Evolutionary conservation across 2,113 vertebrate species (phyloP).

Genomic region (Nannobrachium achirus): DNA sequence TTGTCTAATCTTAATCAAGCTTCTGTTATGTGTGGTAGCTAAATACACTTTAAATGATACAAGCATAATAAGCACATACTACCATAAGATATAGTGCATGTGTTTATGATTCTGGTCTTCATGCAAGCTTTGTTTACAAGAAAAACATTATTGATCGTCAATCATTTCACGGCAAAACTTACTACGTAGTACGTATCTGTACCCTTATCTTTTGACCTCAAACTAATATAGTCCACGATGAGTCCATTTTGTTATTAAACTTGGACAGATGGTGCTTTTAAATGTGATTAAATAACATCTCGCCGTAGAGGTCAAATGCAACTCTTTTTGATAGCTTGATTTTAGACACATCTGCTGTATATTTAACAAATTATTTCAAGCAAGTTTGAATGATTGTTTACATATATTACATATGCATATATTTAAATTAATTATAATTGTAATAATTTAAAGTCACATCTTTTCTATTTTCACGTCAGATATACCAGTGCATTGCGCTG

Average conservation of each 20-base stretch:
- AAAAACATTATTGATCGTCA: slow-evolving; percentile 14
- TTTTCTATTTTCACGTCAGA: slow-evolving; percentile 25
- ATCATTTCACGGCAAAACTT: neutral
- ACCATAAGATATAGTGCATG: neutral
- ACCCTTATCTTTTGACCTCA: neutral
- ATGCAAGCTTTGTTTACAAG: slow-evolving; percentile 8
- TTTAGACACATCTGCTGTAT: slow-evolving; percentile 12
- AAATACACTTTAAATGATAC: neutral
- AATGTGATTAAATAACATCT: neutral
- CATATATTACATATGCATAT: slow-evolving; percentile 32
- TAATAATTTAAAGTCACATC: slow-evolving; percentile 27
- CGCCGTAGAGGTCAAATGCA: neutral
- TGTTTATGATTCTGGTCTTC: neutral
- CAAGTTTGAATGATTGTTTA: slow-evolving; percentile 54
- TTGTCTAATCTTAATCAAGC: neutral
- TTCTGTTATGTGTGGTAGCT: neutral
- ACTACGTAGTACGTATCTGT: neutral
- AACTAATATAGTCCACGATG: neutral
- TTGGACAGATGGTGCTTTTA: neutral
- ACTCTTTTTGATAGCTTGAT: neutral
- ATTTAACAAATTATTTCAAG: slow-evolving; percentile 11
- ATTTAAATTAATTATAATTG: slow-evolving; percentile 4
- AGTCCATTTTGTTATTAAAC: slow-evolving; percentile 31
- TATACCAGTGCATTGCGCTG: neutral
- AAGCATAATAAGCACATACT: neutral